Evolutionary conservation across 2,888 invertebrate genomes (phyloP).

Genomic region (Scaptomyza flava): DNA sequence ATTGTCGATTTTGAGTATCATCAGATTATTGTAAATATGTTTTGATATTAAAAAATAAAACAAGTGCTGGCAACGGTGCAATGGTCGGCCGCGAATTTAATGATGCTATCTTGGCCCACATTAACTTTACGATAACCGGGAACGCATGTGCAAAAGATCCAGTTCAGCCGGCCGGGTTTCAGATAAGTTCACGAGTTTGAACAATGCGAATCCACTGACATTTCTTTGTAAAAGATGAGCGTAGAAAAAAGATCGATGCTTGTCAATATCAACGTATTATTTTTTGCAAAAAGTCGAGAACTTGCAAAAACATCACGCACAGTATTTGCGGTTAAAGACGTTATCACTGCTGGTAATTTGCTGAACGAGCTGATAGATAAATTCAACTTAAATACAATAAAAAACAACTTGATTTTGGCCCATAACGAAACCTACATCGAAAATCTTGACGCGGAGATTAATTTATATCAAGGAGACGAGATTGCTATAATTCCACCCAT

Average conservation of each 20-base stretch:
- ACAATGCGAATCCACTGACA: neutral
- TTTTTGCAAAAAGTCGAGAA: slow-evolving; percentile 96
- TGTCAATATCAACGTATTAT: slow-evolving; percentile 79
- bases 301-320: slow-evolving; percentile 88
- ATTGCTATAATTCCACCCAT: slow-evolving; percentile 97
- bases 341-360: slow-evolving; percentile 86
- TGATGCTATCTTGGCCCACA: neutral
- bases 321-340: slow-evolving; percentile 84
- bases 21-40: too few species aligned
- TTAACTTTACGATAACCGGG: neutral
- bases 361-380: slow-evolving; percentile 86
- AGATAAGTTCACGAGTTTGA: neutral
- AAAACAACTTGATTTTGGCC: slow-evolving; percentile 90
- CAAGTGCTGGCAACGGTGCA: too few species aligned
- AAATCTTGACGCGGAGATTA: slow-evolving; percentile 85
- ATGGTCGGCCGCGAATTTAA: neutral
- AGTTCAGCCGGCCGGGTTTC: neutral
- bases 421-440: slow-evolving; percentile 92
- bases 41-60: too few species aligned
- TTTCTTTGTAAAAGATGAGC: slow-evolving; percentile 15
- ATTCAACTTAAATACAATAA: slow-evolving; percentile 89
- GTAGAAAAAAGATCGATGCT: neutral
- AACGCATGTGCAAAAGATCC: neutral
- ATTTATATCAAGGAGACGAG: slow-evolving; percentile 89
- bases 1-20: too few species aligned